phyloP scores from a whole-genome alignment of 2,888 invertebrate genomes.

The Oeneis ivallda region DNA sequence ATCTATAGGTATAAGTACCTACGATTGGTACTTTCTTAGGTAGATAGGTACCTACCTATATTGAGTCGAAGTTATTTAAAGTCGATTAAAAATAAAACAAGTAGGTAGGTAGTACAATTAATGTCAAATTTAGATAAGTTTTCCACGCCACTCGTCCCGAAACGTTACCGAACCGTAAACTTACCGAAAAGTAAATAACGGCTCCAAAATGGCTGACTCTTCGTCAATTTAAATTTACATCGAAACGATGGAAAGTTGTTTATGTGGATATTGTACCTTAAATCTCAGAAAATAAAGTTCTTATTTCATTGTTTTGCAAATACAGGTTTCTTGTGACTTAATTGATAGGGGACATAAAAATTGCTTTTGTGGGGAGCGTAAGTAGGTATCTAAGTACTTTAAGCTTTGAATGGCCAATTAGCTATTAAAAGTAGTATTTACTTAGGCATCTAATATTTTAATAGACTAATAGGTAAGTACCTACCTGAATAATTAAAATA shows the following conservation, averaged over 20 bases:
- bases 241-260: slow-evolving; percentile 30
- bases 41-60: no score
- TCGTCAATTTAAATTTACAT: slow-evolving; percentile 33
- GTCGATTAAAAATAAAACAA: no score
- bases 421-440: no score
- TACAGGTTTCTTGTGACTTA: slow-evolving; percentile 5
- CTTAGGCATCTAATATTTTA: no score
- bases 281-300: background rate
- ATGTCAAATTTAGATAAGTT: slow-evolving; percentile 69
- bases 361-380: background rate
- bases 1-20: no score
- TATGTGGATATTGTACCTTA: background rate
- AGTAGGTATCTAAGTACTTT: background rate
- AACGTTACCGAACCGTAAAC: slow-evolving; percentile 57
- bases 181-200: slow-evolving; percentile 59
- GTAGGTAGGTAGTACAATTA: no score
- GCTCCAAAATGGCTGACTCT: slow-evolving; percentile 61
- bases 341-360: slow-evolving; percentile 18
- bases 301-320: background rate
- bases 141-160: slow-evolving; percentile 54
- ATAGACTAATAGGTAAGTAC: no score
- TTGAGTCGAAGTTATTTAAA: no score
- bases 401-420: slow-evolving; percentile 1
- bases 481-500: no score
- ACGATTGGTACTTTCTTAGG: no score